Conservation (phyloP, 1,140 invertebrate species). For the Phenacoccus solenopsis region DNA sequence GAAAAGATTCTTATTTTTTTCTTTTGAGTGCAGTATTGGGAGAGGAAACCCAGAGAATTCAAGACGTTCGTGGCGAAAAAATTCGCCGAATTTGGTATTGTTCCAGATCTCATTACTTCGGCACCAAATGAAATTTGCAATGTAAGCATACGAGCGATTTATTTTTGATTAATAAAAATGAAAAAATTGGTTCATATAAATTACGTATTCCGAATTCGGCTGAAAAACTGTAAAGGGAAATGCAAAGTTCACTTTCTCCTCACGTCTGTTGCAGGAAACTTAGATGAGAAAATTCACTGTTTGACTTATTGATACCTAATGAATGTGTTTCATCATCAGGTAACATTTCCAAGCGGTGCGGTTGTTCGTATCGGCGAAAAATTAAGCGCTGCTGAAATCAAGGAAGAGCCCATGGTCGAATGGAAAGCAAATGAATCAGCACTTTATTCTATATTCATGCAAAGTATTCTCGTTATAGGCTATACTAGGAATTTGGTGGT, state of each 20-base stretch:
- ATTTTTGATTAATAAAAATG: no score
- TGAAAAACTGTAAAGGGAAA: no score
- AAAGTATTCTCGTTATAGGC: no score
- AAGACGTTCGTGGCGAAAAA: neutral
- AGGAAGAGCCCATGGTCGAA: neutral
- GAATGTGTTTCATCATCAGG: no score
- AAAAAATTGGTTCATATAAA: no score
- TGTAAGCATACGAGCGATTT: no score
- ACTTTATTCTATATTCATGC: neutral
- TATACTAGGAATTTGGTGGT: no score
- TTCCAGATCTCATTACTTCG: neutral
- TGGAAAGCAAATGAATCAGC: neutral
- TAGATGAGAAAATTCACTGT: no score
- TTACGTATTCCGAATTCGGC: no score
- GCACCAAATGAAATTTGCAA: neutral
- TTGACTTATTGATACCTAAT: no score
- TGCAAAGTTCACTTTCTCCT: no score
- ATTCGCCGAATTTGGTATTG: neutral
- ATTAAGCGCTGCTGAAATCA: neutral
- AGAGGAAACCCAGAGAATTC: neutral
- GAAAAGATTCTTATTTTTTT: neutral
- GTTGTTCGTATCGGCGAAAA: neutral
- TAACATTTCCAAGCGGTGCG: neutral
- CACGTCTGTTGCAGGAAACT: no score
- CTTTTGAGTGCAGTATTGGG: neutral